Evolutionary conservation across 2,888 invertebrate species (phyloP).

Genomic region (Ochlodes sylvanus): DNA sequence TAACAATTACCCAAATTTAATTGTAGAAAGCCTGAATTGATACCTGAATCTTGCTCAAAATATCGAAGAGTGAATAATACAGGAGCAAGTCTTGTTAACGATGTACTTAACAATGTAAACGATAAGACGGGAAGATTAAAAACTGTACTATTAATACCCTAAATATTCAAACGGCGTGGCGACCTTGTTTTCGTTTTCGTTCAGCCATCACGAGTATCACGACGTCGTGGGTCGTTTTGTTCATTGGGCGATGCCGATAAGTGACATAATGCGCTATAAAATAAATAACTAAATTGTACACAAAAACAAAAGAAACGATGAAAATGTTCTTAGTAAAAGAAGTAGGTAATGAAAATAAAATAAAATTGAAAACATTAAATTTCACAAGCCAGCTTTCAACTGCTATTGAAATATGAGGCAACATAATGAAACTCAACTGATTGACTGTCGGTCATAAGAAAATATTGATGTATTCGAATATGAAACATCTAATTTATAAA

Average conservation of each 20-base stretch:
- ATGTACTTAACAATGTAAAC: slow-evolving; percentile 20
- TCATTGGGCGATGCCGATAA: slow-evolving; percentile 55
- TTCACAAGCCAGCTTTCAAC: not conserved
- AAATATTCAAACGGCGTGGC: slow-evolving; percentile 74
- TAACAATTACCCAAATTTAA: not conserved
- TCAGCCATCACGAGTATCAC: slow-evolving; percentile 46
- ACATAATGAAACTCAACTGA: slow-evolving; percentile 4
- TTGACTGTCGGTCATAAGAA: slow-evolving; percentile 16
- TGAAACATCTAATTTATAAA: slow-evolving; percentile 18
- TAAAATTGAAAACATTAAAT: not conserved
- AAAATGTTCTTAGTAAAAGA: not conserved
- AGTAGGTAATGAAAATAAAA: not conserved
- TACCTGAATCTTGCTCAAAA: too few species aligned
- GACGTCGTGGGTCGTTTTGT: slow-evolving; percentile 52
- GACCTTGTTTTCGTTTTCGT: slow-evolving; percentile 82
- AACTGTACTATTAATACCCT: slow-evolving; percentile 59
- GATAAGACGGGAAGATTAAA: slow-evolving; percentile 46
- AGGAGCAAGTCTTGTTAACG: not conserved
- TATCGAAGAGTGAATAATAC: not conserved
- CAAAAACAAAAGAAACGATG: slow-evolving; percentile 27
- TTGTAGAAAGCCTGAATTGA: not conserved
- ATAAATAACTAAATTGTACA: slow-evolving; percentile 43
- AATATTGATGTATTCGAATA: slow-evolving; percentile 2
- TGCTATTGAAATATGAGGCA: not conserved
- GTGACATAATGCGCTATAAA: slow-evolving; percentile 57